These are phyloP conservation scores for Poecilia velifera DNA, from an alignment of 2,797 vertebrate species.

Conservation along the genomic window DNA sequence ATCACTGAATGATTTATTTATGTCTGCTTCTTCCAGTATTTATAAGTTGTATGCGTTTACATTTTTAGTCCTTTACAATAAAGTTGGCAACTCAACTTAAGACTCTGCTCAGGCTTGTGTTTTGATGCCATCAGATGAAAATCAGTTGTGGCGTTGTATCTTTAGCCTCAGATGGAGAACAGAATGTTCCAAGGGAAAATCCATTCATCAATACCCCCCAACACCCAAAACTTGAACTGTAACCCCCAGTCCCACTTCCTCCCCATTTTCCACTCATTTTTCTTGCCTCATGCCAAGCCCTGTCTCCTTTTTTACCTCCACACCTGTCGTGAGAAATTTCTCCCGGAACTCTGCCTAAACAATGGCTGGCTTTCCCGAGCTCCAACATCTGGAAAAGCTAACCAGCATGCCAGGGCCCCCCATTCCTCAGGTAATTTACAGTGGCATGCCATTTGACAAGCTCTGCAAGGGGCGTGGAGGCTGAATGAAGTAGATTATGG, in stretches of 20 bases:
- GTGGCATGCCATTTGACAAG: slow-evolving; percentile 49
- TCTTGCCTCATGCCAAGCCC: slow-evolving; percentile 17
- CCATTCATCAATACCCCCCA: slow-evolving; percentile 41
- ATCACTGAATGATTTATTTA: background rate
- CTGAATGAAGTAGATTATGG: slow-evolving; percentile 24
- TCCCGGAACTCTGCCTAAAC: slow-evolving; percentile 67
- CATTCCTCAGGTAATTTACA: slow-evolving; percentile 68
- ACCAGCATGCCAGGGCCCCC: slow-evolving; percentile 23
- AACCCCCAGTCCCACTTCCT: slow-evolving; percentile 44
- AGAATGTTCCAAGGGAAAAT: slow-evolving; percentile 52
- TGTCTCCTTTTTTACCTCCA: slow-evolving; percentile 25
- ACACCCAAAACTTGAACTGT: background rate
- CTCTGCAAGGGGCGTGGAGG: slow-evolving; percentile 34
- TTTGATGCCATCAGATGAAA: background rate
- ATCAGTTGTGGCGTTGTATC: slow-evolving; percentile 20
- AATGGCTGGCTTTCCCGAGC: slow-evolving; percentile 64
- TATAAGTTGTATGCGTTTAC: background rate
- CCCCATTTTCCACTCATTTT: slow-evolving; percentile 42
- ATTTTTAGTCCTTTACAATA: background rate
- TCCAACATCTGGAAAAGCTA: slow-evolving; percentile 80
- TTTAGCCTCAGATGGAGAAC: slow-evolving; percentile 47
- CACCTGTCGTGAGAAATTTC: slow-evolving; percentile 80
- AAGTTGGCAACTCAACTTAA: background rate
- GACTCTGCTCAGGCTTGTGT: background rate
- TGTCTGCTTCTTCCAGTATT: background rate